Conservation (phyloP, 2,888 invertebrate species). For the Mamestra brassicae region DNA sequence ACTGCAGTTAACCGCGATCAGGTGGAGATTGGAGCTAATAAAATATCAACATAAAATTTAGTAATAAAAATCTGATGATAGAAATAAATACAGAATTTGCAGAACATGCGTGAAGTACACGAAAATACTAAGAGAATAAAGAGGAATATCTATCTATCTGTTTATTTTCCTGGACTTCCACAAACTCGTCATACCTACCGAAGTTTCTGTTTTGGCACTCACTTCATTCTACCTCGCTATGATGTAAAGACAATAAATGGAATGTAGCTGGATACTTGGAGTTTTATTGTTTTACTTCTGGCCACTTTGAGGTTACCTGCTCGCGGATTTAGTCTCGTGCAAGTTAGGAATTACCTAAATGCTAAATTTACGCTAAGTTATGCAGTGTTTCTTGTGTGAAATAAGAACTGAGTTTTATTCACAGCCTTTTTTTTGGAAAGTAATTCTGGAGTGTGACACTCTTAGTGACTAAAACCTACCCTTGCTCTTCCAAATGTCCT, state of each 20-base stretch:
- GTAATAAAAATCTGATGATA: neutral
- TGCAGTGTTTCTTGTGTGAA: neutral
- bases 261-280: slow-evolving; percentile 11
- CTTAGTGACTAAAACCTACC: no score
- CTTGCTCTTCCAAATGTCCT: no score
- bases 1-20: neutral
- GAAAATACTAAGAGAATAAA: neutral
- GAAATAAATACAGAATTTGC: neutral
- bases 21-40: neutral
- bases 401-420: neutral
- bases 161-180: neutral
- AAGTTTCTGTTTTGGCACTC: slow-evolving; percentile 48
- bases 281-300: slow-evolving; percentile 45
- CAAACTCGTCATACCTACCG: slow-evolving; percentile 13
- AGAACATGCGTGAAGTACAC: slow-evolving; percentile 14
- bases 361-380: slow-evolving; percentile 6
- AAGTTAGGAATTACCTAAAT: neutral
- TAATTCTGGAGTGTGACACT: no score
- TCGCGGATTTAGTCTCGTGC: neutral
- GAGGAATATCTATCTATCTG: neutral
- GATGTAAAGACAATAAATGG: slow-evolving; percentile 36
- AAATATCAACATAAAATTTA: neutral
- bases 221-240: slow-evolving; percentile 30
- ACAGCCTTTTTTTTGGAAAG: no score
- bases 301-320: slow-evolving; percentile 23